These are phyloP conservation scores for Myopa tessellatipennis DNA, from an alignment of 2,888 invertebrate genomes.

Conservation along the genomic window DNA sequence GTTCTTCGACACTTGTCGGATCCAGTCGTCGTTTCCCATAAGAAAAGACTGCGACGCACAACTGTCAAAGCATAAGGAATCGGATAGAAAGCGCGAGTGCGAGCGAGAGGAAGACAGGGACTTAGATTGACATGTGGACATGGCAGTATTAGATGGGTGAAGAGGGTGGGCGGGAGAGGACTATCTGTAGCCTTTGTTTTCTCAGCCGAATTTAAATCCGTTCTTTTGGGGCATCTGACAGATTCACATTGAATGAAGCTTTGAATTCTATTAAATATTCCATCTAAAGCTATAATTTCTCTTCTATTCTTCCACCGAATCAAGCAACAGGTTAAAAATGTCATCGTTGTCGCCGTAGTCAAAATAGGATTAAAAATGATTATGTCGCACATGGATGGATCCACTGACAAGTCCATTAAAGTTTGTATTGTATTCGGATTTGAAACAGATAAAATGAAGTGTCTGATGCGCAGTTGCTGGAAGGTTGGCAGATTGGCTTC, in stretches of 20 bases:
- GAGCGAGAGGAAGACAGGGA: neutral
- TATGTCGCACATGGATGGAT: slow-evolving; percentile 1
- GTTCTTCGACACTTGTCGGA: slow-evolving; percentile 56
- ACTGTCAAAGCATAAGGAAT: slow-evolving; percentile 12
- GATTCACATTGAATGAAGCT: no score
- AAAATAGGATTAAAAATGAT: slow-evolving; percentile 35
- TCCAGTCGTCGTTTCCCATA: slow-evolving; percentile 60
- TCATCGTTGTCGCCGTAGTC: neutral
- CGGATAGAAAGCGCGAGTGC: neutral
- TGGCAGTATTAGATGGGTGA: neutral
- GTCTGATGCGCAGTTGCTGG: no score
- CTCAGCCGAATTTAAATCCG: slow-evolving; percentile 50
- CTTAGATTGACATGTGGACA: neutral
- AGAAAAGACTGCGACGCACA: slow-evolving; percentile 59
- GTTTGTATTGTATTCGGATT: neutral
- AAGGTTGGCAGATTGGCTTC: no score
- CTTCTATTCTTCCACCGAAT: neutral
- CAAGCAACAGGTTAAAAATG: slow-evolving; percentile 32
- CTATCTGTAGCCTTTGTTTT: no score
- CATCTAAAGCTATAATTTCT: neutral
- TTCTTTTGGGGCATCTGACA: no score
- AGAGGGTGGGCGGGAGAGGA: slow-evolving; percentile 51
- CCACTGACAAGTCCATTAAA: slow-evolving; percentile 1
- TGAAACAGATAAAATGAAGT: neutral
- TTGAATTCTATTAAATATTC: no score